Base-by-base conservation (phyloP, 1,140 invertebrate species). In the Pollicipes pollicipes region DNA sequence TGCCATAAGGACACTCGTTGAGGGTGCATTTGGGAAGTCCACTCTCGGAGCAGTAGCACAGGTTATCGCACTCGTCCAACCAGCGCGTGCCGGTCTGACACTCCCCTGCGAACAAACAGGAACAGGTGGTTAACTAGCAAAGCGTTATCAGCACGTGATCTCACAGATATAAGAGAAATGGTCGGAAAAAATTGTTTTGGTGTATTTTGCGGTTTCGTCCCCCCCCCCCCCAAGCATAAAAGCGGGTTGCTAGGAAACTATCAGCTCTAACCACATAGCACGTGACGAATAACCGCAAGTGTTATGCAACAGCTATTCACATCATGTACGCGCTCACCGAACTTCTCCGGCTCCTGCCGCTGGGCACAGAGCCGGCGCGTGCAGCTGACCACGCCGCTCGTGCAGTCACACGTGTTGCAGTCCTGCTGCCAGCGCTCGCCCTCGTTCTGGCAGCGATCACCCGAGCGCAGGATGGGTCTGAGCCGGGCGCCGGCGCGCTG, bases 21-120 rank as follows among this genome's bases (percentile, higher is more conserved):
- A 58, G 45, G 2, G 45, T 58, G 45, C 45, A 58, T 24, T 10
- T 3, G 6, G 45, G 45, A 10, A 58, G 13, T 58, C 45, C 45
- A 10, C 45, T 10, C 13, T 13, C 45, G 6, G 45, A 21, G 45
- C 45, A 58, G 45, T 58, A 58, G 17, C 45, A 58, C 45, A 21
- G 45, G 45, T 58, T 58, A 24, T 58, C 71, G 69, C 24, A 45
- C 37, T 45, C 30, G 26, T 45, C 37, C 35, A 27, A 66, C 68
- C 31, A 58, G 30, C 27, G 30, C n/a, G 27, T 8, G 28, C 27
- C 69, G 4, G 16, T 8, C 28, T 70, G 29, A 27, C 67, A 70
- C 28, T 27, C 29, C 3, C 26, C 45, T 26, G 67, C 4, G 17
- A 68, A n/a, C n/a, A n/a, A n/a, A n/a, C n/a, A n/a, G n/a, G n/a